Evolutionary conservation across 2,888 invertebrate genomes (phyloP).

Genomic region (Rhopalosiphum nymphaeae): DNA sequence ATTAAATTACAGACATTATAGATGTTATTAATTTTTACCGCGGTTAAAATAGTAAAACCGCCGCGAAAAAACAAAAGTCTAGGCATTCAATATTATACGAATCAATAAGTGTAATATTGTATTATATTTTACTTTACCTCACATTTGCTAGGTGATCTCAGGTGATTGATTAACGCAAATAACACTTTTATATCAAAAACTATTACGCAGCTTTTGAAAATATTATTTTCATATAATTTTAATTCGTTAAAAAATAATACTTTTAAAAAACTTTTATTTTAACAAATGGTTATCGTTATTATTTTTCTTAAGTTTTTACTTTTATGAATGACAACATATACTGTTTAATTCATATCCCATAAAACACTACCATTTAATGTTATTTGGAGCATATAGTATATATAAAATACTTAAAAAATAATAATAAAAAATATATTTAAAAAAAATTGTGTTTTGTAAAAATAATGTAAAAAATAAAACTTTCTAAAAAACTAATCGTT

Average conservation of each 20-base stretch:
- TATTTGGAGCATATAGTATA: too few relatives aligned
- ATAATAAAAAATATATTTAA: too few relatives aligned
- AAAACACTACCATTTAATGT: too few relatives aligned
- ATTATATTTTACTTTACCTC: neutral
- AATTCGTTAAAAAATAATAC: neutral
- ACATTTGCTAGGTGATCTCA: too few relatives aligned
- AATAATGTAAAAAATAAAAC: neutral
- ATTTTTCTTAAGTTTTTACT: neutral
- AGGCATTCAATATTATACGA: neutral
- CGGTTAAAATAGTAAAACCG: neutral
- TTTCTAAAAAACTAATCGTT: too few relatives aligned
- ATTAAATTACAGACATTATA: neutral
- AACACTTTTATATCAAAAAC: neutral
- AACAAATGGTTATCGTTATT: neutral
- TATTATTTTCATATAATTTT: neutral
- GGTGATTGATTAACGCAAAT: neutral
- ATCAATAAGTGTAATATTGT: neutral
- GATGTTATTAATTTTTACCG: neutral
- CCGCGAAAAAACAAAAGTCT: neutral
- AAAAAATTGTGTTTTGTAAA: too few relatives aligned
- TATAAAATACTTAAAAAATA: too few relatives aligned
- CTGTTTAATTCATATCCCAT: too few relatives aligned
- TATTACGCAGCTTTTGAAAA: neutral
- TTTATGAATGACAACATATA: too few relatives aligned
- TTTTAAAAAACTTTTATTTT: neutral